A percentile compares a stretch with the other conserved stretches of the same genome.
Conservation (phyloP, 2,797 vertebrate species). For the Bufotes viridis region DNA sequence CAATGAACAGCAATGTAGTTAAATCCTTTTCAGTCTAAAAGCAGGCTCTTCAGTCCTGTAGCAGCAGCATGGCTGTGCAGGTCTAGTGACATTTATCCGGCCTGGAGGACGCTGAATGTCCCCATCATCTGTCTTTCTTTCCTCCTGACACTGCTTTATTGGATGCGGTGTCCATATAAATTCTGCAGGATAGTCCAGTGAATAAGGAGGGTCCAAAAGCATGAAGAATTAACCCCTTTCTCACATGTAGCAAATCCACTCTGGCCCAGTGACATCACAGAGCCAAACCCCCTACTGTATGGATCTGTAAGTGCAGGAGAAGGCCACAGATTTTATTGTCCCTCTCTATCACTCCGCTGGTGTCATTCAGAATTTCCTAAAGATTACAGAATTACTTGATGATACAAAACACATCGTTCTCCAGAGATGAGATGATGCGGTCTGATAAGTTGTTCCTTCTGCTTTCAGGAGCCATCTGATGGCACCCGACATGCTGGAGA, state of each 20-base stretch:
- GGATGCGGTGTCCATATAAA: not conserved
- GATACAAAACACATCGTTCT: not conserved
- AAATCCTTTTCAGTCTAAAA: too few relatives aligned
- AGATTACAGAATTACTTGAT: not conserved
- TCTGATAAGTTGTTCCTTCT: not conserved
- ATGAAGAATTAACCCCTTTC: not conserved
- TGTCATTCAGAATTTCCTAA: not conserved
- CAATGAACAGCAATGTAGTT: too few relatives aligned
- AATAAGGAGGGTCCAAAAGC: not conserved
- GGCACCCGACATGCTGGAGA: conserved; percentile 4
- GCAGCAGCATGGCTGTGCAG: too few relatives aligned
- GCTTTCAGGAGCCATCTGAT: conserved; percentile 7
- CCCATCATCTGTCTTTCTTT: not conserved
- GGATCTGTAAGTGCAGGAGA: not conserved
- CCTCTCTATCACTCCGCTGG: not conserved
- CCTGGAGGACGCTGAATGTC: too few relatives aligned
- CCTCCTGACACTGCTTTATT: not conserved
- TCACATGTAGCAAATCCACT: not conserved
- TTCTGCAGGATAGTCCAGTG: not conserved
- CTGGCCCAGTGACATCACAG: not conserved
- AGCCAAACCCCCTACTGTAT: not conserved
- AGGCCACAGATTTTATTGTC: not conserved
- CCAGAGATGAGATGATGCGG: not conserved
- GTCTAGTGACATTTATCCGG: too few relatives aligned
- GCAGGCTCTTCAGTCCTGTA: too few relatives aligned